Evolutionary conservation across 1,140 invertebrate genomes (phyloP).

Genomic region (Achatina immaculata): DNA sequence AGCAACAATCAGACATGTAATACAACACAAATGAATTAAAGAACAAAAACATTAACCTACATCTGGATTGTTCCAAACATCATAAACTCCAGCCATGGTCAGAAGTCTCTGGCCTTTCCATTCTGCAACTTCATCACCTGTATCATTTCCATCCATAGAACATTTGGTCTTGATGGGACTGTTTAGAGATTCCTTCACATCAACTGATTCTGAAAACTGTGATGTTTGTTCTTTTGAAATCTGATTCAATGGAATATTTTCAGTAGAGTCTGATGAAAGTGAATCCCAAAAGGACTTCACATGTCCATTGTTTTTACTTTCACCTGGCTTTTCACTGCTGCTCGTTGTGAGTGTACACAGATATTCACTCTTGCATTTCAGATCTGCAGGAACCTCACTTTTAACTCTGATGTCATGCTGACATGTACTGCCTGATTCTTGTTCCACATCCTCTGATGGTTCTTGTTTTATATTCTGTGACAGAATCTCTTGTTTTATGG

Average conservation of each 20-base stretch:
- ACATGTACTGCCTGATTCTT: too few species aligned
- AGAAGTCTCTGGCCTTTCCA: slow-evolving; percentile 79
- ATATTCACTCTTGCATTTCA: too few species aligned
- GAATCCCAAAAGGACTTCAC: background rate
- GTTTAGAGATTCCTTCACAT: background rate
- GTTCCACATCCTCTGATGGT: too few species aligned
- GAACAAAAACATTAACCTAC: slow-evolving; percentile 55
- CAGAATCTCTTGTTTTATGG: background rate
- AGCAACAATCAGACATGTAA: too few species aligned
- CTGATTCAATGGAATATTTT: background rate
- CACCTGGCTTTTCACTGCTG: too few species aligned
- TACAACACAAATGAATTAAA: too few species aligned
- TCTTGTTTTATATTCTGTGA: background rate
- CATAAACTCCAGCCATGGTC: slow-evolving; percentile 84
- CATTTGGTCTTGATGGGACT: background rate
- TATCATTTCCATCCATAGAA: background rate
- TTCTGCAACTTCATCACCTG: slow-evolving; percentile 56
- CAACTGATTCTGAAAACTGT: background rate
- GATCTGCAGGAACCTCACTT: background rate
- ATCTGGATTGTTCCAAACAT: slow-evolving; percentile 76
- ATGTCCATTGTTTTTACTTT: too few species aligned
- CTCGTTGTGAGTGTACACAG: too few species aligned
- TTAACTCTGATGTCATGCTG: background rate
- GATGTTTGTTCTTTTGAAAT: background rate
- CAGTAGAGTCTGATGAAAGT: background rate